Conservation (phyloP, 2,113 vertebrate species). For the Macrotis lagotis region DNA sequence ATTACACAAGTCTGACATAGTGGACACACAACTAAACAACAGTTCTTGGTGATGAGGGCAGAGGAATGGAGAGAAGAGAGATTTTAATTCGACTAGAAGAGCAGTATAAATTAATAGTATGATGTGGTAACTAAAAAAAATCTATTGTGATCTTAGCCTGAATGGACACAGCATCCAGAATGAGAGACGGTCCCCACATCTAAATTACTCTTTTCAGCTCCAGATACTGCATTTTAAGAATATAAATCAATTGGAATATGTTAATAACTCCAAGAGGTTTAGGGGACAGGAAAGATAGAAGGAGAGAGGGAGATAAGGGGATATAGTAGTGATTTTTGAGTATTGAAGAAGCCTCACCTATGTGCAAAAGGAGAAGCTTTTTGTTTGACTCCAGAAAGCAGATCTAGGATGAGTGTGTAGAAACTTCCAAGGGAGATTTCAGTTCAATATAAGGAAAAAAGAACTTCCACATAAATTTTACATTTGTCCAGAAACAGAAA, state of each 20-base stretch:
- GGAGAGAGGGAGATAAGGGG: background rate
- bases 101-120: background rate
- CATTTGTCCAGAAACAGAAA: background rate
- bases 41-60: background rate
- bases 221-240: background rate
- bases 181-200: background rate
- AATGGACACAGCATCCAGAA: background rate
- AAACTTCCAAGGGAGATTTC: background rate
- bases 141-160: background rate
- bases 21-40: background rate
- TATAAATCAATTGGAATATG: background rate
- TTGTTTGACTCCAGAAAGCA: background rate
- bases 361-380: background rate
- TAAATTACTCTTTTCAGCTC: background rate
- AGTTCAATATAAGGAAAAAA: background rate
- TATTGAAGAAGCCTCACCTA: background rate
- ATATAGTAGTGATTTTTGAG: background rate
- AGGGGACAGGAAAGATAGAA: background rate
- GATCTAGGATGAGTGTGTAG: background rate
- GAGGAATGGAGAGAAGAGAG: background rate
- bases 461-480: background rate
- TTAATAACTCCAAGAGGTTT: background rate
- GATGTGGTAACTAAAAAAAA: background rate
- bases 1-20: background rate
- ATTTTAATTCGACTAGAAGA: background rate